Conservation (phyloP, 2,113 vertebrate genomes). For the Larimichthys crocea region DNA sequence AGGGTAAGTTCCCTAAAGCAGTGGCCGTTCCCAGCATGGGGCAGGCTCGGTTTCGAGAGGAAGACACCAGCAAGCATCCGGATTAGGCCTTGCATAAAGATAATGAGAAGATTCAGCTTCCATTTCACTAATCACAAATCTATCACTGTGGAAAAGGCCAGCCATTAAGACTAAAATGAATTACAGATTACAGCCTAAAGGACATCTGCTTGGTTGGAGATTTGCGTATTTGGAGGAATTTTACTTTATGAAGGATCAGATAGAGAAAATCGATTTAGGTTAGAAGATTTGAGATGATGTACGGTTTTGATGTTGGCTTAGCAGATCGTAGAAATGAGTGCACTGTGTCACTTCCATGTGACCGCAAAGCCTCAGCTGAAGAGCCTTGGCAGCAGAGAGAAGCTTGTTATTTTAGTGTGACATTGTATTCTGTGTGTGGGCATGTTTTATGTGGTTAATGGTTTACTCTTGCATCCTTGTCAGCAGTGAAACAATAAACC, state of each 20-base stretch:
- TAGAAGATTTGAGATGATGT: conserved; percentile 54
- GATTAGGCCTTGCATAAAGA: conserved; percentile 77
- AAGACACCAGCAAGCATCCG: conserved; percentile 66
- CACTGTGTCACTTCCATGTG: conserved; percentile 13
- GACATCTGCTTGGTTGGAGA: conserved; percentile 72
- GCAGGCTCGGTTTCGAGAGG: conserved; percentile 58
- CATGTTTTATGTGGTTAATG: conserved; percentile 28
- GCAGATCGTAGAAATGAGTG: not conserved
- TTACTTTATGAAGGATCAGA: conserved; percentile 49
- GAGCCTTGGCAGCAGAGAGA: not conserved
- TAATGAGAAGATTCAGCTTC: conserved; percentile 77
- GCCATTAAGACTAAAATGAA: conserved; percentile 60
- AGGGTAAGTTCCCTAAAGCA: conserved; percentile 72
- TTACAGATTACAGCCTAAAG: conserved; percentile 70
- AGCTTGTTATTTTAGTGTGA: conserved; percentile 40
- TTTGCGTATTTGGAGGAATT: conserved; percentile 57
- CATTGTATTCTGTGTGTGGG: conserved; percentile 36
- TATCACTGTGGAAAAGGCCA: conserved; percentile 66
- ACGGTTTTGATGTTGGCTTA: conserved; percentile 38
- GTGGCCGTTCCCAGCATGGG: conserved; percentile 66
- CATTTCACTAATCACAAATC: conserved; percentile 70
- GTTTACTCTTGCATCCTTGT: conserved; percentile 45
- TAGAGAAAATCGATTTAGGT: conserved; percentile 54
- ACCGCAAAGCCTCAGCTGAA: conserved; percentile 1
- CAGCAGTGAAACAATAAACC: conserved; percentile 67